Conservation (phyloP, 2,113 vertebrate genomes). For the Archocentrus centrarchus region DNA sequence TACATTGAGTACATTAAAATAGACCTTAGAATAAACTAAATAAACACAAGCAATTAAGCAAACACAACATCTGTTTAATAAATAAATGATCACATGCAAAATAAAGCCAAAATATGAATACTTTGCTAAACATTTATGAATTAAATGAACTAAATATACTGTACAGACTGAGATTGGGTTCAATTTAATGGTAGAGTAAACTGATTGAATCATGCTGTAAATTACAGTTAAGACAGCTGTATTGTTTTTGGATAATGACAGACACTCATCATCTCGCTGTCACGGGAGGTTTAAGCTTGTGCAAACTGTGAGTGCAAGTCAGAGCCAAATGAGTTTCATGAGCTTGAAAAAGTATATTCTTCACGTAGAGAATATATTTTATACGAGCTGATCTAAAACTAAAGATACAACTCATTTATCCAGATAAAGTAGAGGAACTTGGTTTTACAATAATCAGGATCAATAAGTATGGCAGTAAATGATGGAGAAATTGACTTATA, state of each 20-base stretch:
- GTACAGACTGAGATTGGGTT: neutral
- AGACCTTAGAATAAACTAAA: neutral
- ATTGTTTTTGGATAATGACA: conserved; percentile 36
- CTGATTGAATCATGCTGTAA: conserved; percentile 25
- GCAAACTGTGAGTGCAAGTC: conserved; percentile 42
- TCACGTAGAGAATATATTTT: neutral
- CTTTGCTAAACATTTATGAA: neutral
- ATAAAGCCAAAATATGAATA: neutral
- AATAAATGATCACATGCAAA: neutral
- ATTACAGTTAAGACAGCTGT: conserved; percentile 15
- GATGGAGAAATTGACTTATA: neutral
- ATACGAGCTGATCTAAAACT: neutral
- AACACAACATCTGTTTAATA: neutral
- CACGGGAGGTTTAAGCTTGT: conserved; percentile 46
- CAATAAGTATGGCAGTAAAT: neutral
- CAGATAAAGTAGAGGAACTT: neutral
- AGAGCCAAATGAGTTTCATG: conserved; percentile 32
- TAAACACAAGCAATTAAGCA: neutral
- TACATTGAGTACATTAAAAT: neutral
- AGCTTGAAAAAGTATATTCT: conserved; percentile 47
- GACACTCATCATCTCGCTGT: conserved; percentile 12
- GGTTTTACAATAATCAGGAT: neutral
- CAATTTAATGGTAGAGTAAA: neutral
- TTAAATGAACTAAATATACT: conserved; percentile 26
- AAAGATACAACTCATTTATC: conserved; percentile 9